Conservation (phyloP, 2,888 invertebrate species). For the Vesta saturnalis region DNA sequence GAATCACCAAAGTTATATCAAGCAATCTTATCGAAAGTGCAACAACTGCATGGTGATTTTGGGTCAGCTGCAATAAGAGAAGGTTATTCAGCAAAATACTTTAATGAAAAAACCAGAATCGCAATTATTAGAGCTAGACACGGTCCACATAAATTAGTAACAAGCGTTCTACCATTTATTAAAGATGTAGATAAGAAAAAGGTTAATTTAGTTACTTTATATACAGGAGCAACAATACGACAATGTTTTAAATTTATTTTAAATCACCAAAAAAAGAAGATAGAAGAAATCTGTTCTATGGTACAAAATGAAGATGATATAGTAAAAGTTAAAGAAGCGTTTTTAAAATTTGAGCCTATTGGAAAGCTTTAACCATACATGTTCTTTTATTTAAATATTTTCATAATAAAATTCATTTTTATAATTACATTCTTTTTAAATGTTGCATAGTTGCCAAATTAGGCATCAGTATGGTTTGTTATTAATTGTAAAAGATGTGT, state of each 20-base stretch:
- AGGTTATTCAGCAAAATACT: conserved; percentile 82
- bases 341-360: conserved; percentile 54
- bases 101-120: conserved; percentile 79
- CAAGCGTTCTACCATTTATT: conserved; percentile 75
- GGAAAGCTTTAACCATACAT: no score
- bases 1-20: conserved; percentile 67
- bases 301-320: conserved; percentile 72
- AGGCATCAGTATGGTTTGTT: no score
- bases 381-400: background rate
- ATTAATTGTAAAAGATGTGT: no score
- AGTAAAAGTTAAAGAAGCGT: conserved; percentile 63
- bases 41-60: conserved; percentile 79
- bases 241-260: conserved; percentile 81
- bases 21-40: conserved; percentile 70
- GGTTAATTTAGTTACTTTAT: conserved; percentile 73
- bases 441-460: no score
- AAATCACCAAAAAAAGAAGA: conserved; percentile 72
- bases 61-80: conserved; percentile 75
- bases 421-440: no score
- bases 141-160: conserved; percentile 78
- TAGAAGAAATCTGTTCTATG: conserved; percentile 71
- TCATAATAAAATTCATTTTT: background rate
- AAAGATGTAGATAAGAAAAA: conserved; percentile 71
- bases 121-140: conserved; percentile 78
- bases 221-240: conserved; percentile 81